These are phyloP conservation scores for Drosophila quinaria DNA, from an alignment of 2,888 invertebrate genomes.

Conservation along the genomic window DNA sequence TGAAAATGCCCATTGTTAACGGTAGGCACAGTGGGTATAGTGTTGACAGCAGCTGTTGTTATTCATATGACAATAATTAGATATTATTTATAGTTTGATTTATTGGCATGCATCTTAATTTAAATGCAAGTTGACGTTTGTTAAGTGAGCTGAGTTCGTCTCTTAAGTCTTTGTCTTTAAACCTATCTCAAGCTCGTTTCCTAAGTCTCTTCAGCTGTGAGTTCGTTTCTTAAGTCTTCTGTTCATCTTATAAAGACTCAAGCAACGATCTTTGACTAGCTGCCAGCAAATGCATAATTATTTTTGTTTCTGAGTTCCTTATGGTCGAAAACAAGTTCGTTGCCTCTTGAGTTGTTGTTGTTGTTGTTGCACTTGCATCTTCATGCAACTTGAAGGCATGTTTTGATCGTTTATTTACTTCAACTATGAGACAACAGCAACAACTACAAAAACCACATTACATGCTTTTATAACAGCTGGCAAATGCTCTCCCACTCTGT, in stretches of 20 bases:
- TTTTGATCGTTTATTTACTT: slow-evolving; percentile 32
- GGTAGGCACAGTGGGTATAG: slow-evolving; percentile 13
- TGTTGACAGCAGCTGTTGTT: slow-evolving; percentile 6
- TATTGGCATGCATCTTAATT: slow-evolving; percentile 6
- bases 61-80: slow-evolving; percentile 23
- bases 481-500: slow-evolving; percentile 29
- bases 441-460: slow-evolving; percentile 20
- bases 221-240: not conserved
- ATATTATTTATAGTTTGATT: slow-evolving; percentile 14
- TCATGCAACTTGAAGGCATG: slow-evolving; percentile 24
- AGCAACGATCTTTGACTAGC: not conserved
- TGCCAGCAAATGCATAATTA: slow-evolving; percentile 13
- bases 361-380: slow-evolving; percentile 31
- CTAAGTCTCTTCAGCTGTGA: not conserved
- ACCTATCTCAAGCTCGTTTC: not conserved
- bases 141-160: slow-evolving; percentile 18
- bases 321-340: slow-evolving; percentile 46
- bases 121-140: slow-evolving; percentile 2
- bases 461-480: slow-evolving; percentile 50
- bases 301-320: slow-evolving; percentile 6
- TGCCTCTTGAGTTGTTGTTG: slow-evolving; percentile 26
- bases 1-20: slow-evolving; percentile 26
- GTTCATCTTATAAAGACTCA: not conserved
- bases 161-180: slow-evolving; percentile 19
- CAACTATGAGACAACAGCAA: slow-evolving; percentile 22